These are phyloP conservation scores for Drosophila athabasca DNA, from an alignment of 1,140 invertebrate genomes.

Conservation along the genomic window DNA sequence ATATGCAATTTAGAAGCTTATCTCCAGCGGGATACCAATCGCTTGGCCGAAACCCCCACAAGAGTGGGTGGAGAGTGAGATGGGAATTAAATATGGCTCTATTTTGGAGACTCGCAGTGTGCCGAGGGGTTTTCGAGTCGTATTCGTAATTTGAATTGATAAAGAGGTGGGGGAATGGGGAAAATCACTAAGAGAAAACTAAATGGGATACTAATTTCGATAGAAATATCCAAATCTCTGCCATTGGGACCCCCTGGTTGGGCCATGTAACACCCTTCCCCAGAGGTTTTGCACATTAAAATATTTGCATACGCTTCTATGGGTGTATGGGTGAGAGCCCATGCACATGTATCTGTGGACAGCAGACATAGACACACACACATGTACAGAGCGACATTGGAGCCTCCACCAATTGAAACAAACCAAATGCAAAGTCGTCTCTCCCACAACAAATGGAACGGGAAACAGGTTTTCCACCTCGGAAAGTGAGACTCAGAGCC, in stretches of 20 bases:
- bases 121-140: constrained; percentile 8
- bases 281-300: constrained; percentile 58
- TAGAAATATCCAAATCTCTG: constrained; percentile 8
- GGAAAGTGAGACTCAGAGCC: constrained; percentile 35
- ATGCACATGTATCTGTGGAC: constrained; percentile 43
- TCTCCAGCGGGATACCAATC: constrained; percentile 70
- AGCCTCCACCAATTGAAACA: constrained; percentile 78
- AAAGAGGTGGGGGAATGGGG: not conserved
- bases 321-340: constrained; percentile 25
- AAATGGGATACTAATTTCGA: not conserved
- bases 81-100: constrained; percentile 78
- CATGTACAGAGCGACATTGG: constrained; percentile 38
- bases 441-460: constrained; percentile 74
- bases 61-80: constrained; percentile 72
- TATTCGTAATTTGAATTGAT: constrained; percentile 6
- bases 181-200: not conserved
- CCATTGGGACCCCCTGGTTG: constrained; percentile 12
- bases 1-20: constrained; percentile 80
- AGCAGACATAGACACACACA: constrained; percentile 18
- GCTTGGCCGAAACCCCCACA: constrained; percentile 44
- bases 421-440: constrained; percentile 79
- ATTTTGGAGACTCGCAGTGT: constrained; percentile 64
- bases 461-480: constrained; percentile 66
- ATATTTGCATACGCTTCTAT: constrained; percentile 66
- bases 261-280: constrained; percentile 46